Base-by-base conservation (phyloP, 2,888 invertebrate species). In the Zygaena filipendulae region DNA sequence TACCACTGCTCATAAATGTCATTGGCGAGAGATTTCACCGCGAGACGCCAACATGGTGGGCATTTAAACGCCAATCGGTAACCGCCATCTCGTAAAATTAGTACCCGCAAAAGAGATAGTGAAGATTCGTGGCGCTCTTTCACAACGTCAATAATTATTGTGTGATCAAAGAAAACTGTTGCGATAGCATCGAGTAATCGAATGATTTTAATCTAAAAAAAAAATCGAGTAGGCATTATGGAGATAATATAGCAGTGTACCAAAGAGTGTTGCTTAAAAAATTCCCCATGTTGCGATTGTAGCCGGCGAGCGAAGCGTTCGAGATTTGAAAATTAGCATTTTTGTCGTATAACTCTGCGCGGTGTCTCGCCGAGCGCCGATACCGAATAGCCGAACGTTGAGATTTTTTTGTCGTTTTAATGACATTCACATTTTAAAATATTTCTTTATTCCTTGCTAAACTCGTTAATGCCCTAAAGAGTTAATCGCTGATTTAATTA, bases 261-360 rank as follows among this genome's bases (percentile, higher is more conserved):
- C n/a, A n/a, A n/a, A n/a, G n/a, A 16, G 16, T 16, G 4, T 16
- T 16, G 16, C 7, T 16, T 16, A 16, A 64, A 69, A 70, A 59
- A 58, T 56, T 51, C 48, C 55, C 59, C 60, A 60, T 54, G 61
- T 59, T 58, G 59, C 62, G 72, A 68, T 63, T 63, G 72, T 57
- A 59, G 62, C 59, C 49, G 55, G 59, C 59, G 56, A 61, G 58
- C 56, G 45, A 54, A 58, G 59, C 59, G 68, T 61, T 63, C 58
- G 71, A 77, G 74, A 77, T 77, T 74, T 74, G 70, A 64, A 64
- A 75, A 79, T 79, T 79, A 72, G 75, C 77, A 79, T 79, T 75
- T 79, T 79, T 74, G 75, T 68, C 74, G 71, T 67, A 77, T 79
- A 79, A 79, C 67, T 79, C 75, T 75, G 62, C 55, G 57, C 58